Base-by-base conservation (phyloP, 2,888 invertebrate genomes). In the Cylindroiulus punctatus region DNA sequence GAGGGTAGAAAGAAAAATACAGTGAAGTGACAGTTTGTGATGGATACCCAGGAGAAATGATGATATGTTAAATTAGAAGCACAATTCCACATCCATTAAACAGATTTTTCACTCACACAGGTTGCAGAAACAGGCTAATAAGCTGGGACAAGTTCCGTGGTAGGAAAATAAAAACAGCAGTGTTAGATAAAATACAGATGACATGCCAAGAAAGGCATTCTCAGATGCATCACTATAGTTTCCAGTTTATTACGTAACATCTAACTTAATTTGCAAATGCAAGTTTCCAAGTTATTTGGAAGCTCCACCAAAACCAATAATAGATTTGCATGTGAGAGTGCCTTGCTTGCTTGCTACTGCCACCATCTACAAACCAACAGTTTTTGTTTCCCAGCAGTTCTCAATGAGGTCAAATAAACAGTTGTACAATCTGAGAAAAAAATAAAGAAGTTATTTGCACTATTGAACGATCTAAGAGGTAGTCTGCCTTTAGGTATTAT, bases 31-130 rank as follows among this genome's bases (percentile, higher is more conserved):
- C 30, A 26, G 17, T 76, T 76, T 76, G 76, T 76, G 76, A 76
- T 76, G 76, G 76, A 76, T 76, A 76, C 76, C 76, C 76, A 76
- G 30, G 30, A 76, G 76, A 76, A 76, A 76, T 76, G 76, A 76
- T 76, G 76, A 76, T 76, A 76, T 76, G 76, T 76, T 30, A 76
- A 52, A 76, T 76, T 26, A 30, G 76, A 30, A 30, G 76, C 30
- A 17, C 30, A 76, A 32, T 76, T 76, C 76, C 14, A 76, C 30
- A 76, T 30, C 76, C 76, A 76, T 30, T 30, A 76, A 76, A 76
- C 76, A 76, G 26, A n/a, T 76, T 14, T 76, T 76, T 32, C 30
- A 76, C 30, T 32, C 30, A 3, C 76, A 76, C 76, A 76, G 76
- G 30, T 76, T 76, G 26, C 76, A 26, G 30, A 76, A 76, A 76